These are phyloP conservation scores for Ophthalmolycus amberensis DNA, from an alignment of 2,113 vertebrate genomes.

Conservation along the genomic window DNA sequence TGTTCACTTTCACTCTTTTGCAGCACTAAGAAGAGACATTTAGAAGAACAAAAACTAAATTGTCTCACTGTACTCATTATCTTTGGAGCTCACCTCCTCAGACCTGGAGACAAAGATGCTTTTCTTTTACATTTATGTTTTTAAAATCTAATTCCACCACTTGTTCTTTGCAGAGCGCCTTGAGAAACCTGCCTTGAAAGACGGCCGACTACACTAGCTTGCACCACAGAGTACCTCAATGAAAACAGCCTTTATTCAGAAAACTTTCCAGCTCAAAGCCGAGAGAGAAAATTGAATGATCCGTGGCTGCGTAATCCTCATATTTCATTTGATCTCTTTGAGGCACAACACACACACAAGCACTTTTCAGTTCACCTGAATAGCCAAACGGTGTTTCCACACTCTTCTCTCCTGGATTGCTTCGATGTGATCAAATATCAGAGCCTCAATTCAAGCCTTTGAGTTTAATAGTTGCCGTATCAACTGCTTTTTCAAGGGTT, in stretches of 20 bases:
- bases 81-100: conserved; percentile 84
- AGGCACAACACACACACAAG: conserved; percentile 46
- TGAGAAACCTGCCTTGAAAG: conserved; percentile 78
- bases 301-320: conserved; percentile 39
- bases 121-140: conserved; percentile 51
- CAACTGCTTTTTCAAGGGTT: conserved; percentile 83
- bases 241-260: conserved; percentile 74
- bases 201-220: conserved; percentile 73
- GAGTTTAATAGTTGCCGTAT: conserved; percentile 85
- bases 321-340: conserved; percentile 40
- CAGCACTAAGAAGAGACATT: conserved; percentile 63
- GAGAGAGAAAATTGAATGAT: conserved; percentile 63
- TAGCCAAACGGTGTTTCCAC: conserved; percentile 38
- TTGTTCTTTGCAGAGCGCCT: conserved; percentile 78
- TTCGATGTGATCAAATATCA: conserved; percentile 64
- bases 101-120: conserved; percentile 83
- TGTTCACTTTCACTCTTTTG: conserved; percentile 40
- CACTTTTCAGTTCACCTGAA: conserved; percentile 50
- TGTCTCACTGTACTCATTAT: conserved; percentile 65
- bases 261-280: conserved; percentile 87
- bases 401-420: conserved; percentile 45
- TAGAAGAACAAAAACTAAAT: conserved; percentile 58
- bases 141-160: conserved; percentile 57
- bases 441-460: conserved; percentile 86
- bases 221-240: conserved; percentile 64